Percentiles rank a stretch among this genome's conserved stretches.
These are phyloP conservation scores for Agelas oroides DNA, from an alignment of 37 sponge, comb jelly and placozoan species.

Conservation along the genomic window DNA sequence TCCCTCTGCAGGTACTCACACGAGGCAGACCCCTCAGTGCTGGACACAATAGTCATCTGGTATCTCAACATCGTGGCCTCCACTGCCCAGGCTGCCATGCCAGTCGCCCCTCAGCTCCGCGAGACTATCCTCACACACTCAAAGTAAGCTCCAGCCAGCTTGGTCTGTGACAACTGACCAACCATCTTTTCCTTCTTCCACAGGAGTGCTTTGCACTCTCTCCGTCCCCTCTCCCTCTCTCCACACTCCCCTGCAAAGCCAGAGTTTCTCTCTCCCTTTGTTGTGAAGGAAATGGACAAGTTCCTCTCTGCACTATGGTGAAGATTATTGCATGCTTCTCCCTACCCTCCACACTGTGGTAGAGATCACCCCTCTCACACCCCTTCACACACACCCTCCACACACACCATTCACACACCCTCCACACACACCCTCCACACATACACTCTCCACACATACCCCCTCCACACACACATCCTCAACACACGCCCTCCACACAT, in stretches of 20 bases:
- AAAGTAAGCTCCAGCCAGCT: slow-evolving; percentile 28
- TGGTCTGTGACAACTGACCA: not conserved
- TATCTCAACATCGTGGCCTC: slow-evolving; percentile 64
- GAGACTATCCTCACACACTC: slow-evolving; percentile 73
- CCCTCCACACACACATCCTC: no score
- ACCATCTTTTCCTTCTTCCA: not conserved
- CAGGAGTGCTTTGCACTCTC: slow-evolving; percentile 48
- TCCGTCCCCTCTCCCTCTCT: slow-evolving; percentile 81
- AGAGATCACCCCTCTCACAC: no score
- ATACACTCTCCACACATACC: no score
- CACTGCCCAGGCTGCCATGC: slow-evolving; percentile 73
- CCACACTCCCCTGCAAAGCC: slow-evolving; percentile 63
- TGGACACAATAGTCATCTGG: slow-evolving; percentile 81
- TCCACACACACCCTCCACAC: no score
- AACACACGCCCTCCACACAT: no score
- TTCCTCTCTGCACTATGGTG: slow-evolving; percentile 72
- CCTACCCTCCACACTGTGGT: not conserved
- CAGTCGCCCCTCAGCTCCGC: slow-evolving; percentile 69
- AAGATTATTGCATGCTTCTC: no score
- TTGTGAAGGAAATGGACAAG: slow-evolving; percentile 66
- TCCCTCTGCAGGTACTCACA: slow-evolving; percentile 9
- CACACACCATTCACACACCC: no score
- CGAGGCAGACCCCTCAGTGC: slow-evolving; percentile 48
- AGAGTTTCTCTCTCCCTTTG: slow-evolving; percentile 68
- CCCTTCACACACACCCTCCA: no score